Evolutionary conservation across 1,140 invertebrate species (phyloP).

Genomic region (Aphelenchoides besseyi): DNA sequence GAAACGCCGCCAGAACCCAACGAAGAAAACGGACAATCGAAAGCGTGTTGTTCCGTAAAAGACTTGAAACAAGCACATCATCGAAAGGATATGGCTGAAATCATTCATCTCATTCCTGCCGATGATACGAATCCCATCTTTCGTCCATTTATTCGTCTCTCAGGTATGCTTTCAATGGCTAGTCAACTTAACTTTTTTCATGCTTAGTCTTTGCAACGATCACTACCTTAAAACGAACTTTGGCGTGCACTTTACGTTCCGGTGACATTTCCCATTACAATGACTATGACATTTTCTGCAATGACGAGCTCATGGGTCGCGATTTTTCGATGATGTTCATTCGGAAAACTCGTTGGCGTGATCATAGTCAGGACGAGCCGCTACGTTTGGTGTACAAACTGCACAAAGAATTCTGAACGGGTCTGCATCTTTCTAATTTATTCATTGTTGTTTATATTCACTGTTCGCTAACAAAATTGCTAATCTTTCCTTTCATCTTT

Average conservation of each 20-base stretch:
- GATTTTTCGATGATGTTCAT: conserved; percentile 99
- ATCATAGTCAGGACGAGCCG: conserved; percentile 69
- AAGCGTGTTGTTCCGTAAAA: background rate
- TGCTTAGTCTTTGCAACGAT: conserved; percentile 46
- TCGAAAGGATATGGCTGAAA: conserved; percentile 29
- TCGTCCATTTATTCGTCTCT: conserved; percentile 36
- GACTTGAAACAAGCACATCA: conserved; percentile 32
- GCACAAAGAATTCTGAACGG: conserved; percentile 39
- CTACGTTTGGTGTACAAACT: conserved; percentile 37
- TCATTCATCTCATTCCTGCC: conserved; percentile 35
- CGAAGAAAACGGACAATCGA: background rate
- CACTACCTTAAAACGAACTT: conserved; percentile 70
- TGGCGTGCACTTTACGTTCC: conserved; percentile 89
- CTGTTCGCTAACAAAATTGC: background rate
- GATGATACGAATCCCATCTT: conserved; percentile 20
- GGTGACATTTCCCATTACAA: conserved; percentile 74
- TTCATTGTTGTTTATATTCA: background rate
- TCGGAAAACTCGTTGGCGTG: conserved; percentile 92
- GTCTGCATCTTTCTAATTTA: background rate
- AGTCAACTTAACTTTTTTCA: background rate
- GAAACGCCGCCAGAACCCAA: conserved; percentile 7
- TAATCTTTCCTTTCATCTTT: background rate
- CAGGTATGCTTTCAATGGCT: conserved; percentile 28
- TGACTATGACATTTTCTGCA: conserved; percentile 92
- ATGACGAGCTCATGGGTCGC: conserved; percentile 93